Evolutionary conservation across 2,888 invertebrate genomes (phyloP).

Genomic region (Trachelus iudaicus): DNA sequence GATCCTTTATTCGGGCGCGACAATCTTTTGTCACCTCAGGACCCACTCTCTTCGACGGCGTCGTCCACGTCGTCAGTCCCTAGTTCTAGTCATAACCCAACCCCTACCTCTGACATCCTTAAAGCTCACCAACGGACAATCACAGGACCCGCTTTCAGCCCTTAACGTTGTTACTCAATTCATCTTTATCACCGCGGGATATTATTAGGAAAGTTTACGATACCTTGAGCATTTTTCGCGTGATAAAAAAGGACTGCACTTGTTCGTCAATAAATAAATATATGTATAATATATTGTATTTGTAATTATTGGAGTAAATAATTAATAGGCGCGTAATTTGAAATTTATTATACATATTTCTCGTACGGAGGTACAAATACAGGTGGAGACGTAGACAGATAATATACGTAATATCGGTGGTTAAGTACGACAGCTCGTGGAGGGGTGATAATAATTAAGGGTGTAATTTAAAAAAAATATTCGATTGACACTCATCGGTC

Average conservation of each 20-base stretch:
- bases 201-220: background rate
- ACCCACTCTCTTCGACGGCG: background rate
- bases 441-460: background rate
- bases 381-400: background rate
- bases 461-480: background rate
- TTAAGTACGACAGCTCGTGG: background rate
- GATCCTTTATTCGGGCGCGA: background rate
- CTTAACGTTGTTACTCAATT: background rate
- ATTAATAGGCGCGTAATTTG: background rate
- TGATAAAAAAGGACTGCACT: background rate
- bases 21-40: background rate
- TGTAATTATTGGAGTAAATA: slow-evolving; percentile 1
- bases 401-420: background rate
- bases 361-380: background rate
- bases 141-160: background rate
- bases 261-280: background rate
- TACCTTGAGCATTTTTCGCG: background rate
- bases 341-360: background rate
- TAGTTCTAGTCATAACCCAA: background rate
- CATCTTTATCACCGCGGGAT: background rate
- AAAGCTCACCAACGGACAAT: background rate
- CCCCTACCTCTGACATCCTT: background rate
- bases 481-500: background rate
- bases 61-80: background rate
- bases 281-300: background rate